Evolutionary conservation across 2,113 vertebrate species (phyloP).

Genomic region (Heliornis fulica): DNA sequence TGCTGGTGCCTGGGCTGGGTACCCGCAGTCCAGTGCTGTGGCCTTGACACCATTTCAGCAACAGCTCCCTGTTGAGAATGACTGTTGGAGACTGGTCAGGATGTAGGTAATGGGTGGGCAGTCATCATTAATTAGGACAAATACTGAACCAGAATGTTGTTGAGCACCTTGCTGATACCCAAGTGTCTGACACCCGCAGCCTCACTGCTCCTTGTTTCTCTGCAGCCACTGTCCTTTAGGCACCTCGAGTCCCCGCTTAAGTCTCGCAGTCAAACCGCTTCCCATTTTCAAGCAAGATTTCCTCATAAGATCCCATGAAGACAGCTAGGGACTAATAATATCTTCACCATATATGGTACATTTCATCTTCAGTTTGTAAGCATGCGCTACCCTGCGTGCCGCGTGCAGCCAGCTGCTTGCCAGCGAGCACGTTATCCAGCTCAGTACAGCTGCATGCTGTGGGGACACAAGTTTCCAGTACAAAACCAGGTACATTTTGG

Average conservation of each 20-base stretch:
- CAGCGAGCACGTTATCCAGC: rapidly evolving
- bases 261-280: neutral
- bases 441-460: rapidly evolving
- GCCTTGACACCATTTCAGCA: neutral
- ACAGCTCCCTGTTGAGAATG: neutral
- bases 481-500: neutral
- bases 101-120: neutral
- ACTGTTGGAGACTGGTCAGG: neutral
- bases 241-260: neutral
- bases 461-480: rapidly evolving
- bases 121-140: neutral
- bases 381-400: rapidly evolving
- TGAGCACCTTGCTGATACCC: neutral
- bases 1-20: neutral
- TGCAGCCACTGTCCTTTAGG: neutral
- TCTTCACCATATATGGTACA: slow-evolving; percentile 61
- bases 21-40: neutral
- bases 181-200: neutral
- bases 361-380: neutral
- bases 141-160: neutral
- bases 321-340: neutral
- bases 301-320: neutral
- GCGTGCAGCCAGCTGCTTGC: neutral
- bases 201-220: neutral
- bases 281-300: slow-evolving; percentile 1